phyloP scores from a whole-genome alignment of 2,888 invertebrate species.

The Neoitamus cyanurus region DNA sequence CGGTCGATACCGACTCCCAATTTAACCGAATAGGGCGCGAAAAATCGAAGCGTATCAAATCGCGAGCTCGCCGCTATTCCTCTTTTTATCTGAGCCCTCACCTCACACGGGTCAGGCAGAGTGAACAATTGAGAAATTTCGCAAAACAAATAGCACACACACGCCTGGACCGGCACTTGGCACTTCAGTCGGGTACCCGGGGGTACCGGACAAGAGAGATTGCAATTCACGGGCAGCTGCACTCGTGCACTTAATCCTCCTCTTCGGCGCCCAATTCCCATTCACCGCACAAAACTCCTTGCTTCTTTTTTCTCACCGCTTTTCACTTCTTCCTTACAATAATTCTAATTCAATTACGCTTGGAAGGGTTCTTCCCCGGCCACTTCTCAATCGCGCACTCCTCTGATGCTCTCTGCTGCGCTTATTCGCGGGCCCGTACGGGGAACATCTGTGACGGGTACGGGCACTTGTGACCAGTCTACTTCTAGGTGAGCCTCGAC shows the following conservation, averaged over 20 bases:
- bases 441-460: background rate
- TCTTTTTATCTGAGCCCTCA: background rate
- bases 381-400: conserved; percentile 6
- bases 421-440: background rate
- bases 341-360: conserved; percentile 38
- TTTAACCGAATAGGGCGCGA: background rate
- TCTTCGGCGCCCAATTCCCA: background rate
- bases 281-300: background rate
- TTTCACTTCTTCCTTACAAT: background rate
- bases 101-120: background rate
- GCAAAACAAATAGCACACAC: background rate
- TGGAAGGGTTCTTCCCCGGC: conserved; percentile 2
- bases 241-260: conserved; percentile 6
- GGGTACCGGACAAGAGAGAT: background rate
- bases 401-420: background rate
- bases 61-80: background rate
- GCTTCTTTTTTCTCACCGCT: background rate
- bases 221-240: conserved; percentile 42
- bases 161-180: background rate
- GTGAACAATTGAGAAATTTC: background rate
- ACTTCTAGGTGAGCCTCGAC: conserved; percentile 33
- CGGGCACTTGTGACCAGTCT: background rate
- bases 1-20: background rate
- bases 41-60: background rate
- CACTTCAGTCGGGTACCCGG: background rate